Conservation (phyloP, 2,113 vertebrate genomes). For the Zapus hudsonius region DNA sequence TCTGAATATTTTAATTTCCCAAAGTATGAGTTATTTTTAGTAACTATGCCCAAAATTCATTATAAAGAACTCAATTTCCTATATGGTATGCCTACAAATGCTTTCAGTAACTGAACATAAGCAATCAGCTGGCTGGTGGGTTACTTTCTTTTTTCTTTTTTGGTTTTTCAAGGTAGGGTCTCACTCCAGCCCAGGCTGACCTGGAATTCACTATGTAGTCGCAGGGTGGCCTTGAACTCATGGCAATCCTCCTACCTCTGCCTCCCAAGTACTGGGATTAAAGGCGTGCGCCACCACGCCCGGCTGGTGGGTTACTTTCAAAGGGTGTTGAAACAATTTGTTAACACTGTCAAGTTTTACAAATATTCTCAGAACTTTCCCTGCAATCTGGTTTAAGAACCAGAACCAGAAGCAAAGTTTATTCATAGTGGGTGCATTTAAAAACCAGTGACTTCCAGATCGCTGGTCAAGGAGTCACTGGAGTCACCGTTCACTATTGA, state of each 20-base stretch:
- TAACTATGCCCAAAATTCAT: slow-evolving; percentile 45
- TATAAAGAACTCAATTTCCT: slow-evolving; percentile 48
- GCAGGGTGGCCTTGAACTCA: too few relatives aligned
- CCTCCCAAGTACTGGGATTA: too few relatives aligned
- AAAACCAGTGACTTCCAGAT: background rate
- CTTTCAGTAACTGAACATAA: slow-evolving; percentile 26
- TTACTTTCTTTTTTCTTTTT: too few relatives aligned
- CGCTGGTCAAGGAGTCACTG: background rate
- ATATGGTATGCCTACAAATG: background rate
- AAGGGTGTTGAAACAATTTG: background rate
- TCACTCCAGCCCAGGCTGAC: too few relatives aligned
- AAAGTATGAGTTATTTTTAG: slow-evolving; percentile 17
- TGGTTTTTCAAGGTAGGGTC: too few relatives aligned
- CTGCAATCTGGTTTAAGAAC: slow-evolving; percentile 29
- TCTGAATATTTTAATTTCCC: slow-evolving; percentile 35
- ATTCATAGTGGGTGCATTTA: background rate
- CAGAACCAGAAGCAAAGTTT: slow-evolving; percentile 47
- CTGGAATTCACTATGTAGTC: too few relatives aligned
- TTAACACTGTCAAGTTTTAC: background rate
- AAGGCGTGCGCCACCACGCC: too few relatives aligned
- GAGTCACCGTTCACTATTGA: background rate
- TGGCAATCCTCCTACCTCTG: too few relatives aligned
- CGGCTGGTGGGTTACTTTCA: background rate
- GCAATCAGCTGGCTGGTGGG: background rate
- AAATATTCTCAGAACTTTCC: slow-evolving; percentile 48